Conservation (phyloP, 2,113 vertebrate genomes). For the Pollimyrus isidori region DNA sequence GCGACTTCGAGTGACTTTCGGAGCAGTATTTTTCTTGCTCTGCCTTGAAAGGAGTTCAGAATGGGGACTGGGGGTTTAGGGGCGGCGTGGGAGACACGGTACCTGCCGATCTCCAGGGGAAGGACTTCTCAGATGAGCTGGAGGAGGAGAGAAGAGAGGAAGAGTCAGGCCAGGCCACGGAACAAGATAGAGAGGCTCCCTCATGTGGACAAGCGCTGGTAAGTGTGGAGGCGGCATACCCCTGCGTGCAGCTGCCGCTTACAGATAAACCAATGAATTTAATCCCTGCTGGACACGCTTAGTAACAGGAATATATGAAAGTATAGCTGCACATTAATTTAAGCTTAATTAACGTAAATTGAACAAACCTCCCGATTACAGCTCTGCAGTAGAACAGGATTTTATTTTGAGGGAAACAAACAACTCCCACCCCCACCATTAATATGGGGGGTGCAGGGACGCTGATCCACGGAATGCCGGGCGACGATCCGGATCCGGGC, state of each 20-base stretch:
- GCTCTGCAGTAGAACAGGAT: neutral
- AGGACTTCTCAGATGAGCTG: conserved; percentile 97
- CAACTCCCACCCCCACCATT: neutral
- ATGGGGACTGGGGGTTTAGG: neutral
- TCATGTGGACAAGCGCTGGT: neutral
- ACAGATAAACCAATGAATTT: neutral
- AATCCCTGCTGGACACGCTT: neutral
- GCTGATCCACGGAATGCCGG: neutral
- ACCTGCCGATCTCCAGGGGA: conserved; percentile 95
- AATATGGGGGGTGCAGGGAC: neutral
- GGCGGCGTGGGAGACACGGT: conserved; percentile 29
- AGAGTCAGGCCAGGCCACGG: neutral
- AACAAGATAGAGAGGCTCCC: neutral
- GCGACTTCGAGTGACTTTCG: neutral
- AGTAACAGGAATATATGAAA: neutral
- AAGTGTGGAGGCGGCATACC: neutral
- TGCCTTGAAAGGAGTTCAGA: neutral
- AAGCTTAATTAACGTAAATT: neutral
- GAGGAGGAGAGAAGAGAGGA: conserved; percentile 39
- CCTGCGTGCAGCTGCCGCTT: neutral
- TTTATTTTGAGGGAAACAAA: neutral
- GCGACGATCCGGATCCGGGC: neutral
- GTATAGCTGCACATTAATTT: neutral
- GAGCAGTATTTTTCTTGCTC: neutral
- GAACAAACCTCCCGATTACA: neutral